phyloP scores from a whole-genome alignment of 2,797 vertebrate species.

The Lepus townsendii region DNA sequence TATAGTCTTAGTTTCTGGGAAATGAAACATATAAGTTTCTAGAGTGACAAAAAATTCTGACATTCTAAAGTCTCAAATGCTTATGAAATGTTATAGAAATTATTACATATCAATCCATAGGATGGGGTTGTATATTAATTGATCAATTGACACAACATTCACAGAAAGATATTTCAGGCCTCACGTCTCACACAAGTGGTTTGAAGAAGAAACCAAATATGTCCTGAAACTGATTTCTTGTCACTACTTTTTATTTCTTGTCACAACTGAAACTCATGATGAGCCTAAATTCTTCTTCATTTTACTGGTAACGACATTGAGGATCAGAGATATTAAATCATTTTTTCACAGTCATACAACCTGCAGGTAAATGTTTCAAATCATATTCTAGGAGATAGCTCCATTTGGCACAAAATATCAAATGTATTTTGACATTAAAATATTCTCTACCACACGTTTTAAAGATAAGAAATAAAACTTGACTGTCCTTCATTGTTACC shows the following conservation, averaged over 20 bases:
- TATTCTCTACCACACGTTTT: not conserved
- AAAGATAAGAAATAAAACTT: conserved; percentile 25
- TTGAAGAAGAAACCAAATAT: not conserved
- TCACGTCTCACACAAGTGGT: not conserved
- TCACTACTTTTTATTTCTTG: not conserved
- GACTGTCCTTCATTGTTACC: not conserved
- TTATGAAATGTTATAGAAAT: not conserved
- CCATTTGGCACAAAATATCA: not conserved
- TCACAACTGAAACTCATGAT: not conserved
- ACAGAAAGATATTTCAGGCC: not conserved
- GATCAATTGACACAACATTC: not conserved
- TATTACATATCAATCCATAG: not conserved
- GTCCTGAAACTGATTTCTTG: not conserved
- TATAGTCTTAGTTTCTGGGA: not conserved
- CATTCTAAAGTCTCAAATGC: not conserved
- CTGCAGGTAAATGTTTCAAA: not conserved
- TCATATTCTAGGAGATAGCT: not conserved
- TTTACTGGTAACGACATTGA: not conserved
- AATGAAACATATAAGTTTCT: not conserved
- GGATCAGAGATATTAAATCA: not conserved
- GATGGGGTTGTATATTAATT: not conserved
- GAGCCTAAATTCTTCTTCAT: not conserved
- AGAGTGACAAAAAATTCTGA: not conserved
- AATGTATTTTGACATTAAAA: not conserved
- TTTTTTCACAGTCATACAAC: not conserved